Conservation (phyloP, 2,113 vertebrate genomes). For the Sinocyclocheilus grahami region DNA sequence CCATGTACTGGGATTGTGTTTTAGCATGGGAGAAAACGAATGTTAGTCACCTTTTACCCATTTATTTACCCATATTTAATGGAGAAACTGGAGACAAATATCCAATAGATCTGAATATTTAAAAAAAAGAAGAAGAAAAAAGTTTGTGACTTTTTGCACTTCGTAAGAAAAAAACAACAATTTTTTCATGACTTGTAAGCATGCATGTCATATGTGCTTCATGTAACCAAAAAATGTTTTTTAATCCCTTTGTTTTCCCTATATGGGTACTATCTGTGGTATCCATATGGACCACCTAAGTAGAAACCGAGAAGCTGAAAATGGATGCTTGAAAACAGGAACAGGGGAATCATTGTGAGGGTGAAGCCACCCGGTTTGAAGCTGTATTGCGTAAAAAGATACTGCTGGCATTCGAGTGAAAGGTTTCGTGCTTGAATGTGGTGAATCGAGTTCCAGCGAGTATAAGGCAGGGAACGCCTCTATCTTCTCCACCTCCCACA, state of each 20-base stretch:
- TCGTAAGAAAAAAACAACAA: too few relatives aligned
- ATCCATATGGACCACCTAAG: background rate
- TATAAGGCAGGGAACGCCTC: background rate
- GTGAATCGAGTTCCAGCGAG: background rate
- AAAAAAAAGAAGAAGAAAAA: too few relatives aligned
- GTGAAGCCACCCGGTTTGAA: background rate
- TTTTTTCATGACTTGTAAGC: background rate
- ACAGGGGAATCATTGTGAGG: background rate
- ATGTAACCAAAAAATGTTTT: too few relatives aligned
- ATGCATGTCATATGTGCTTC: background rate
- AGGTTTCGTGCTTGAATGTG: background rate
- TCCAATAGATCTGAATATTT: background rate
- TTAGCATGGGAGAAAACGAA: background rate
- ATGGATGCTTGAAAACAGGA: background rate
- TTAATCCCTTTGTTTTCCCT: background rate
- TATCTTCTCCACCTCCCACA: background rate
- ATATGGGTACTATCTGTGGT: background rate
- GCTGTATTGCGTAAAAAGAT: constrained; percentile 1
- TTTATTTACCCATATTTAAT: background rate
- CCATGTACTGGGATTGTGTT: background rate
- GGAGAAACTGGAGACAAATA: background rate
- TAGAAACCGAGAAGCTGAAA: background rate
- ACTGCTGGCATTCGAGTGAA: background rate
- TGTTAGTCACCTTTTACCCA: background rate
- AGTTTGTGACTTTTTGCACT: too few relatives aligned